These are phyloP conservation scores for Merops nubicus DNA, from an alignment of 2,113 vertebrate genomes.

Conservation along the genomic window DNA sequence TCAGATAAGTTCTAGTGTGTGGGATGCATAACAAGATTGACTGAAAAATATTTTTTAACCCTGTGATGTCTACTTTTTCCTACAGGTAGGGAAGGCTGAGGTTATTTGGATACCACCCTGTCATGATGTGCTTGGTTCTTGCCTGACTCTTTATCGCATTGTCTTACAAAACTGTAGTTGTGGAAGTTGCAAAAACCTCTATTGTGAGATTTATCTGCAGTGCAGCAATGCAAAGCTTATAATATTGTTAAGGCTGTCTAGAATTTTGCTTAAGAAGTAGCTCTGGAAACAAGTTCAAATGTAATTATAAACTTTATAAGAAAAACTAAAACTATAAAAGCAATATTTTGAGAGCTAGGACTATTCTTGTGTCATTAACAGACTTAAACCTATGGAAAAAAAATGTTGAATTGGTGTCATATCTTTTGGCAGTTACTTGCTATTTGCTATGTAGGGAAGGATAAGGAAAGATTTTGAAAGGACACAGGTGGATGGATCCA, in stretches of 20 bases:
- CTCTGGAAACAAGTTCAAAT: not conserved
- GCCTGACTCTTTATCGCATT: not conserved
- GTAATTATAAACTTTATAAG: not conserved
- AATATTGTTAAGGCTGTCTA: not conserved
- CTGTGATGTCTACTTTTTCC: not conserved
- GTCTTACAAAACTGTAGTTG: not conserved
- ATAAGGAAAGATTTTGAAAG: not conserved
- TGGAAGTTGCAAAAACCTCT: not conserved
- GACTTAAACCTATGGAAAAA: not conserved
- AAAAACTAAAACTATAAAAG: not conserved
- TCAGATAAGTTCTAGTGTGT: slow-evolving; percentile 34
- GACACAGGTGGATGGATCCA: not conserved
- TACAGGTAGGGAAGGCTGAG: not conserved
- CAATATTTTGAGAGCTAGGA: not conserved
- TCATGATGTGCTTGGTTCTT: not conserved
- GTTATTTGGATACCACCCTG: not conserved
- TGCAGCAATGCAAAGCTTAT: not conserved
- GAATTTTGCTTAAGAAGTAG: not conserved
- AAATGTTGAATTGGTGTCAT: not conserved
- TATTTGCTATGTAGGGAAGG: not conserved
- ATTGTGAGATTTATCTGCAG: not conserved
- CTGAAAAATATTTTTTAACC: slow-evolving; percentile 41
- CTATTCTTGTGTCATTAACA: not conserved
- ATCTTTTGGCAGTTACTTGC: not conserved
- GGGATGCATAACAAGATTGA: not conserved